These are phyloP conservation scores for Drosophila kikkawai DNA, from an alignment of 1,140 invertebrate species.

Conservation along the genomic window DNA sequence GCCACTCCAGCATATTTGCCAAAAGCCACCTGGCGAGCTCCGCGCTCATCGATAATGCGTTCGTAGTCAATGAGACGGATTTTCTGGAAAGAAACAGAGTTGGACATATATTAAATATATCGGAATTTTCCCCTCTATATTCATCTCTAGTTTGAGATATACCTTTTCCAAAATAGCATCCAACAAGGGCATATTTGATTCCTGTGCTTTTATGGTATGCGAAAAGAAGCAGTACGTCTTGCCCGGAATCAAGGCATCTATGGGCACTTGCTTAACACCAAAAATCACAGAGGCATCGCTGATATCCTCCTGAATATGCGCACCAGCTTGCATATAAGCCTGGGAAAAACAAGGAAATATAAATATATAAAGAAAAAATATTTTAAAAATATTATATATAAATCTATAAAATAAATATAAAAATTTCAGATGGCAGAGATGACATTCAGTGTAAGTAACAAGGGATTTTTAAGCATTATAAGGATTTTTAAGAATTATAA, in stretches of 20 bases:
- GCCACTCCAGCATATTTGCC: slow-evolving; percentile 99
- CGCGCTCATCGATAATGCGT: slow-evolving; percentile 95
- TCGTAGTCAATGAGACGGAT: slow-evolving; percentile 99
- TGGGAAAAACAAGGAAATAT: slow-evolving; percentile 69
- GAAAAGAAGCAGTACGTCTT: slow-evolving; percentile 99
- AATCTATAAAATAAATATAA: neutral
- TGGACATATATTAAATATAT: no score
- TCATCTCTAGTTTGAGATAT: slow-evolving; percentile 11
- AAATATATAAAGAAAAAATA: neutral
- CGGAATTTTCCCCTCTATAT: no score
- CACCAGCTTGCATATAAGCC: slow-evolving; percentile 95
- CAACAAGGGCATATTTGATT: slow-evolving; percentile 98
- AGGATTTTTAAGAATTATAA: no score
- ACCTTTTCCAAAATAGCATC: slow-evolving; percentile 98
- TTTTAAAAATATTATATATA: slow-evolving; percentile 2
- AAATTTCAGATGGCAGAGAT: neutral
- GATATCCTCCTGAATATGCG: slow-evolving; percentile 97
- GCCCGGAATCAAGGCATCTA: slow-evolving; percentile 96
- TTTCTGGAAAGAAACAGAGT: slow-evolving; percentile 88
- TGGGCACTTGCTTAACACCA: slow-evolving; percentile 98
- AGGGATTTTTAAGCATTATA: no score
- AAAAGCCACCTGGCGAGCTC: slow-evolving; percentile 98
- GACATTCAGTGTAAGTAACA: neutral
- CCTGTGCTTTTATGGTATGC: slow-evolving; percentile 99
- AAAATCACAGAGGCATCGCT: slow-evolving; percentile 98